Evolutionary conservation across 2,888 invertebrate genomes (phyloP).

Genomic region (Cryptus viduatorius): DNA sequence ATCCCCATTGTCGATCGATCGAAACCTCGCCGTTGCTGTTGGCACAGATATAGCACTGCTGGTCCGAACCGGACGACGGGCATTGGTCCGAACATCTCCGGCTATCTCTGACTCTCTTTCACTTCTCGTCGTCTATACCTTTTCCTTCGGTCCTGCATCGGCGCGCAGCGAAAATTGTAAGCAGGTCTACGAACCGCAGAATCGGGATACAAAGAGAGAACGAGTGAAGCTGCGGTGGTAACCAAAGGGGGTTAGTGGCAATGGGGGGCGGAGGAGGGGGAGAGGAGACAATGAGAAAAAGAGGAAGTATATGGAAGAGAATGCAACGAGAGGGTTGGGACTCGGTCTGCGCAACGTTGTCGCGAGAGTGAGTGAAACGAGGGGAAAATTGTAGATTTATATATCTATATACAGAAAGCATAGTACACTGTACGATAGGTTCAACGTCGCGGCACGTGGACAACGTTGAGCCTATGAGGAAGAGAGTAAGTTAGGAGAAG

Average conservation of each 20-base stretch:
- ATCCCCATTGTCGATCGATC: slow-evolving; percentile 63
- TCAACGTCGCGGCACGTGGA: slow-evolving; percentile 48
- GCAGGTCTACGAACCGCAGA: slow-evolving; percentile 60
- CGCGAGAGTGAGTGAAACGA: slow-evolving; percentile 16
- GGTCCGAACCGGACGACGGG: slow-evolving; percentile 45
- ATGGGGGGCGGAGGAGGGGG: slow-evolving; percentile 10
- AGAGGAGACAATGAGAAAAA: background rate
- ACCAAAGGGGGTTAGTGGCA: background rate
- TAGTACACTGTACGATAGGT: background rate
- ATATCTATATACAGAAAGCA: slow-evolving; percentile 9
- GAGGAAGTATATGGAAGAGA: slow-evolving; percentile 10
- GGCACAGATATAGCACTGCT: slow-evolving; percentile 9
- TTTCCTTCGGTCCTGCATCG: slow-evolving; percentile 47
- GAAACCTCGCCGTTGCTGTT: slow-evolving; percentile 44
- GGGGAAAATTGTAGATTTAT: slow-evolving; percentile 26
- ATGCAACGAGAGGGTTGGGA: background rate
- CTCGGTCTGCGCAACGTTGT: background rate
- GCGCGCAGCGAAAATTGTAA: slow-evolving; percentile 62
- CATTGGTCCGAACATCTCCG: slow-evolving; percentile 54
- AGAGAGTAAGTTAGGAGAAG: background rate
- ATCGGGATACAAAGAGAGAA: slow-evolving; percentile 49
- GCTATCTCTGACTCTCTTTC: background rate
- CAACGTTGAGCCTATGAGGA: slow-evolving; percentile 41
- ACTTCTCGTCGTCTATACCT: slow-evolving; percentile 1
- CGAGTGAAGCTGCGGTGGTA: slow-evolving; percentile 17